A percentile compares a stretch with the other conserved stretches of the same genome.
Conservation (phyloP, 1,140 invertebrate genomes). For the Drosophila carrolli region DNA sequence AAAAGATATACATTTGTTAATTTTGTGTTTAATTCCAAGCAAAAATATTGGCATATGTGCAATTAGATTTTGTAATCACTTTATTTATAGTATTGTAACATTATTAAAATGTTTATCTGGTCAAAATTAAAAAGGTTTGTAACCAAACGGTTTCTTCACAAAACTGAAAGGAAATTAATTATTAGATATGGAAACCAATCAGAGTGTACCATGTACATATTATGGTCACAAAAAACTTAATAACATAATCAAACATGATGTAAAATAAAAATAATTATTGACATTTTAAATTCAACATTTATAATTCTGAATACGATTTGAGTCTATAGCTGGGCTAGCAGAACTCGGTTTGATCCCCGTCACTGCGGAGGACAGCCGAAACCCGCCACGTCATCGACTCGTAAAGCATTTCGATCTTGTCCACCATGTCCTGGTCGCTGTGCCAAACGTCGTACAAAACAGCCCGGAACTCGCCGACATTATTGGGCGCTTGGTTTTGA, state of each 20-base stretch:
- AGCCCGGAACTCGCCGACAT: conserved; percentile 49
- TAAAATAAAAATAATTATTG: conserved; percentile 1
- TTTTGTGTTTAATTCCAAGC: too few species aligned
- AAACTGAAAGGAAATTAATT: background rate
- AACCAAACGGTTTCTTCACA: too few species aligned
- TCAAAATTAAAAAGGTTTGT: conserved; percentile 1
- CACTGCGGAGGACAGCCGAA: conserved; percentile 43
- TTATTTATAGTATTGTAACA: background rate
- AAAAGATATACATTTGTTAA: too few species aligned
- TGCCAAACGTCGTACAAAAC: conserved; percentile 68
- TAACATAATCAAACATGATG: background rate
- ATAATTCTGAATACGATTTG: background rate
- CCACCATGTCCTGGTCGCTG: conserved; percentile 62
- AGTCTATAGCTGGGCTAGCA: conserved; percentile 7
- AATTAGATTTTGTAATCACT: too few species aligned
- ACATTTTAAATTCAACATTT: conserved; percentile 15
- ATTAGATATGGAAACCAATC: background rate
- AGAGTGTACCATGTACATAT: conserved; percentile 14
- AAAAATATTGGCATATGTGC: too few species aligned
- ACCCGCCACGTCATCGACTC: conserved; percentile 67
- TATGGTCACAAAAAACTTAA: conserved; percentile 4
- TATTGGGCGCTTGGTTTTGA: conserved; percentile 50
- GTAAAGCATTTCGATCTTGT: conserved; percentile 56
- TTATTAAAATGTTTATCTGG: conserved; percentile 4
- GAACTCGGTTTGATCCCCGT: conserved; percentile 45